phyloP scores from a whole-genome alignment of 1,140 invertebrate species.

The Chlorops oryzae region DNA sequence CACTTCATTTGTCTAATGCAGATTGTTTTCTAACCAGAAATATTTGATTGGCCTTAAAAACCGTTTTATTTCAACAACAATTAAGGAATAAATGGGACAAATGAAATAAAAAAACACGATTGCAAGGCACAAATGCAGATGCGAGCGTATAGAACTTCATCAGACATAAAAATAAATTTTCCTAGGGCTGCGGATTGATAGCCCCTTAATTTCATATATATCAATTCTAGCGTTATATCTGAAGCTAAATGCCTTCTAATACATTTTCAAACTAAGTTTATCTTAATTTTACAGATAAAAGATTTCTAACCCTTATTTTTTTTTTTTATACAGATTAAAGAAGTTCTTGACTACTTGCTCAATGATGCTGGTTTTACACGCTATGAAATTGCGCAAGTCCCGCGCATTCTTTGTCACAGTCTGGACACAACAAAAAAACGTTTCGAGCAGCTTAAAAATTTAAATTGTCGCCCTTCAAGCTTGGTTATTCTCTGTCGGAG shows the following conservation, averaged over 20 bases:
- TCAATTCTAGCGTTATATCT: not conserved
- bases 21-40: no score
- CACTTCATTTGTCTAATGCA: no score
- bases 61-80: no score
- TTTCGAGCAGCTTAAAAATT: conserved; percentile 45
- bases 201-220: no score
- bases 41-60: no score
- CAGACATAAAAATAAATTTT: no score
- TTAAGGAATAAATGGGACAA: no score
- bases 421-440: conserved; percentile 50
- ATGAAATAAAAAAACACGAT: no score
- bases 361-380: conserved; percentile 48
- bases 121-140: no score
- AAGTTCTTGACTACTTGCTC: conserved; percentile 51
- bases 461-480: conserved; percentile 46
- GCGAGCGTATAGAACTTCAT: no score
- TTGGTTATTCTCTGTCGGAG: conserved; percentile 51
- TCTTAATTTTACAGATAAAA: no score
- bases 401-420: conserved; percentile 52
- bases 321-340: conserved; percentile 37
- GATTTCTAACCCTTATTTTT: not conserved
- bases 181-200: no score
- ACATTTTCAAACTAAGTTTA: not conserved
- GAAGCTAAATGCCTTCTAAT: not conserved
- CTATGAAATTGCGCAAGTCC: conserved; percentile 48